These are phyloP conservation scores for Malthinus seriepunctatus DNA, from an alignment of 2,888 invertebrate genomes.

Conservation along the genomic window DNA sequence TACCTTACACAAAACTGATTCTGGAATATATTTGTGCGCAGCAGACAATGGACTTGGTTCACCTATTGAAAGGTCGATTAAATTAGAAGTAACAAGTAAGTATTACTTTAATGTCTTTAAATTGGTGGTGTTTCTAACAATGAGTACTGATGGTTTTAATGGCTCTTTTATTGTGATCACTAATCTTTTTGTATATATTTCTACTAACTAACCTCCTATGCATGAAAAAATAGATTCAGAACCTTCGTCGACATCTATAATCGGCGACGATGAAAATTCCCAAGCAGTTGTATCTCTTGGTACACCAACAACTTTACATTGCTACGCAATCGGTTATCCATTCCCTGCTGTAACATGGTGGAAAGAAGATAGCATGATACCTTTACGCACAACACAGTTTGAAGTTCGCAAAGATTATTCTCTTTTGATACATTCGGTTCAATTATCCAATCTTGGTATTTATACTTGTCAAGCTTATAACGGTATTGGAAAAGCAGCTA, in stretches of 20 bases:
- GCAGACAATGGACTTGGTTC: slow-evolving; percentile 79
- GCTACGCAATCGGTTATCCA: slow-evolving; percentile 83
- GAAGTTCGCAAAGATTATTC: slow-evolving; percentile 76
- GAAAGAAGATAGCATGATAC: slow-evolving; percentile 76
- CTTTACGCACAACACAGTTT: slow-evolving; percentile 67
- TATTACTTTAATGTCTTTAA: not conserved
- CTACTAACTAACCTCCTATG: slow-evolving; percentile 4
- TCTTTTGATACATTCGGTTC: slow-evolving; percentile 73
- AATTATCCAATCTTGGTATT: slow-evolving; percentile 74
- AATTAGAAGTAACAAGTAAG: slow-evolving; percentile 73
- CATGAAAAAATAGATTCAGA: slow-evolving; percentile 59
- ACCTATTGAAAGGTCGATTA: slow-evolving; percentile 69
- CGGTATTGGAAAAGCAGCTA: slow-evolving; percentile 71
- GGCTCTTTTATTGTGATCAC: not conserved
- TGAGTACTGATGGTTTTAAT: not conserved
- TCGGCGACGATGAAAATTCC: slow-evolving; percentile 65
- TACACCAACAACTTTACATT: slow-evolving; percentile 71
- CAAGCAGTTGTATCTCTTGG: slow-evolving; percentile 72
- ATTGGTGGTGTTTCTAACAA: not conserved
- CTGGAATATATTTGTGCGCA: slow-evolving; percentile 83
- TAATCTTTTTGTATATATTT: not conserved
- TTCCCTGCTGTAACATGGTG: slow-evolving; percentile 83
- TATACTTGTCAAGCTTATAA: slow-evolving; percentile 93
- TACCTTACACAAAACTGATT: slow-evolving; percentile 76
- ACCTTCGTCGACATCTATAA: slow-evolving; percentile 63